A percentile compares a stretch with the other conserved stretches of the same genome.
Evolutionary conservation across 1,140 invertebrate genomes (phyloP).

Genomic region (Meteorus sp.): DNA sequence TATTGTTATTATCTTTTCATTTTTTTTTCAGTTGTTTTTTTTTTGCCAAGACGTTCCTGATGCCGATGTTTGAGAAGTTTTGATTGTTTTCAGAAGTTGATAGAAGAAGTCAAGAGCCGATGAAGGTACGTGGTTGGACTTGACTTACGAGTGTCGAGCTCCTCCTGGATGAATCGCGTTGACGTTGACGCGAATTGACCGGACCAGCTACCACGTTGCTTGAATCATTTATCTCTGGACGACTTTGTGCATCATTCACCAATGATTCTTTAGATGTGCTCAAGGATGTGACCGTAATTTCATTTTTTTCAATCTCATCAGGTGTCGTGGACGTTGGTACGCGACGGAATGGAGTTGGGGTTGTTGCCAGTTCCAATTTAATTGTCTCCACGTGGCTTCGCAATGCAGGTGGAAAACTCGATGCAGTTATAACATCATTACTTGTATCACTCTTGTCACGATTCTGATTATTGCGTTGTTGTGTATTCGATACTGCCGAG

Average conservation of each 20-base stretch:
- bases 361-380: constrained; percentile 7
- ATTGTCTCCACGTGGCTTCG: neutral
- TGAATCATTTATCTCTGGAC: constrained; percentile 3
- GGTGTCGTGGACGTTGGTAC: neutral
- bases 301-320: constrained; percentile 18
- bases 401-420: neutral
- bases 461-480: neutral
- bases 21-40: constrained; percentile 1
- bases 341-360: constrained; percentile 5
- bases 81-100: constrained; percentile 14
- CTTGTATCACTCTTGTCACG: neutral
- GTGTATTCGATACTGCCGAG: neutral
- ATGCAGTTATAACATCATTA: neutral
- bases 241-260: neutral
- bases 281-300: constrained; percentile 16
- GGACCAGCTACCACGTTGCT: neutral
- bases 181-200: constrained; percentile 16
- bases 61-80: constrained; percentile 55
- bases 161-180: constrained; percentile 10
- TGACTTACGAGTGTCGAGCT: constrained; percentile 35
- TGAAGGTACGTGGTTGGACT: constrained; percentile 60
- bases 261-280: neutral
- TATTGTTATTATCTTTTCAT: neutral
- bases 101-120: constrained; percentile 51
- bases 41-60: constrained; percentile 44